Conservation (phyloP, 2,888 invertebrate species). For the Homarus gammarus region DNA sequence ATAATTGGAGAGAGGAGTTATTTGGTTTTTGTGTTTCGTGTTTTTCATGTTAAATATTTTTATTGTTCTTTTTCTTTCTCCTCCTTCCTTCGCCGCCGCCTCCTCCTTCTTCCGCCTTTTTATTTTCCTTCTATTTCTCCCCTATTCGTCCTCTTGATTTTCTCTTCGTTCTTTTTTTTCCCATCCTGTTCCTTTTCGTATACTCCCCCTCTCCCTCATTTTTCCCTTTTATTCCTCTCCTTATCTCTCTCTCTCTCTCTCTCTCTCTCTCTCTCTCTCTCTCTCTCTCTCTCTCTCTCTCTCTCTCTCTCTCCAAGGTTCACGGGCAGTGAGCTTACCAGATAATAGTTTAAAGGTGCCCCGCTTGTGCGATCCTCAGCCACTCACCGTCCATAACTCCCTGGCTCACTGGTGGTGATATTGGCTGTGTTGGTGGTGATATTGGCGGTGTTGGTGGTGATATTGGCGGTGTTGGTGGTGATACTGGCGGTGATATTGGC, state of each 20-base stretch:
- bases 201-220: background rate
- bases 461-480: too few relatives aligned
- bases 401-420: background rate
- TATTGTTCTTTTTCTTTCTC: too few relatives aligned
- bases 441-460: too few relatives aligned
- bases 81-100: too few relatives aligned
- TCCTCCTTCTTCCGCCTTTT: too few relatives aligned
- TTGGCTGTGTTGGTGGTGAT: too few relatives aligned
- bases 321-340: slow-evolving; percentile 6
- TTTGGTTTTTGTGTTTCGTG: too few relatives aligned
- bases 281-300: slow-evolving; percentile 17
- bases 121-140: too few relatives aligned
- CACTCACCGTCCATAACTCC: background rate
- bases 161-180: background rate
- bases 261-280: background rate
- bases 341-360: slow-evolving; percentile 20
- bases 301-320: background rate
- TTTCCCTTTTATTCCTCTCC: background rate
- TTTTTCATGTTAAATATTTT: too few relatives aligned
- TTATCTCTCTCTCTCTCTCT: background rate
- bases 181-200: background rate
- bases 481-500: too few relatives aligned
- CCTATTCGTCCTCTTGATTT: too few relatives aligned
- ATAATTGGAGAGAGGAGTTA: too few relatives aligned
- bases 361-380: background rate